Conservation (phyloP, 2,888 invertebrate species). For the Aphelenchoides bicaudatus region DNA sequence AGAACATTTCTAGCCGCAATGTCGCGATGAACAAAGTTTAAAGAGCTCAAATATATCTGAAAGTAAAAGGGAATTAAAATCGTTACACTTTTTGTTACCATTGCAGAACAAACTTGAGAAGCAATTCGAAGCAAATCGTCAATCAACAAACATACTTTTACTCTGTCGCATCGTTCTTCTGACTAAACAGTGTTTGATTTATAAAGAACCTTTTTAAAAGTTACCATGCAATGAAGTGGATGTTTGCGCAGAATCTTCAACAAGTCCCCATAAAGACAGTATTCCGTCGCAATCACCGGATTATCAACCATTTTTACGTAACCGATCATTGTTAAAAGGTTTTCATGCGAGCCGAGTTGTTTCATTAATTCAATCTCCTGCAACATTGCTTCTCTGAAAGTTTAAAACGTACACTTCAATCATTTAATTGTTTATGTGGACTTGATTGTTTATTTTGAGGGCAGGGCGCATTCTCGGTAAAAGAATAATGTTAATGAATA, state of each 20-base stretch:
- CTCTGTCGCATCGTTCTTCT: background rate
- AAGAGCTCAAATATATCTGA: too few species aligned
- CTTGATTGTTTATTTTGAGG: too few species aligned
- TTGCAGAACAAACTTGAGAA: background rate
- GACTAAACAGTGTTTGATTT: background rate
- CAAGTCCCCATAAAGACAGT: background rate
- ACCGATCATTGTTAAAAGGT: background rate
- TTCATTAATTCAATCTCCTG: slow-evolving; percentile 2
- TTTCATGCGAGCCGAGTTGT: background rate
- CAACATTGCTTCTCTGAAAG: slow-evolving; percentile 1
- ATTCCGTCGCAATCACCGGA: background rate
- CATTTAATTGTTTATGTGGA: too few species aligned
- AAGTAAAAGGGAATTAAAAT: too few species aligned
- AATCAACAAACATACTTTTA: background rate
- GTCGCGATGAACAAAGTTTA: background rate
- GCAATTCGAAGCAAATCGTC: background rate
- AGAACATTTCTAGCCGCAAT: background rate
- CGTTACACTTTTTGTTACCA: too few species aligned
- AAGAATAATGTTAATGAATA: too few species aligned
- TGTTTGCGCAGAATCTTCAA: background rate
- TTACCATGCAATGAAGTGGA: too few species aligned
- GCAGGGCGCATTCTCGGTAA: too few species aligned
- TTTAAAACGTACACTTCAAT: too few species aligned
- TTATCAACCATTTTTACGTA: background rate
- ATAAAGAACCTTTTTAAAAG: background rate